A percentile compares a stretch with the other conserved stretches of the same genome.
Evolutionary conservation across 1,140 invertebrate genomes (phyloP).

Genomic region (Sitophilus oryzae): DNA sequence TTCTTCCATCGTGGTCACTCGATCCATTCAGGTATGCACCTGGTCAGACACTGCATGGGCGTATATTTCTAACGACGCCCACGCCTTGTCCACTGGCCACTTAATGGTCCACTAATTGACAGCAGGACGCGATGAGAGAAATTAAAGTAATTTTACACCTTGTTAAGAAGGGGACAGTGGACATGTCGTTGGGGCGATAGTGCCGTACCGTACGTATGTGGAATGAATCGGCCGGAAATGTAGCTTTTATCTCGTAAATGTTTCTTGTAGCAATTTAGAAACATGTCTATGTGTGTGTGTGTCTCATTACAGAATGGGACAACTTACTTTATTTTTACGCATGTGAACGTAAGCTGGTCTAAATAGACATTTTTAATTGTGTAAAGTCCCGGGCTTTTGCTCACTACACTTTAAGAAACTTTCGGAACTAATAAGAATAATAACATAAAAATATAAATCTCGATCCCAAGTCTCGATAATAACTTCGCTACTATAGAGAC

Average conservation of each 20-base stretch:
- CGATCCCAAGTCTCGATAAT: too few species aligned
- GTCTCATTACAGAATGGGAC: too few species aligned
- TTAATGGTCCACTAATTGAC: background rate
- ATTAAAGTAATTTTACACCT: background rate
- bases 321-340: too few species aligned
- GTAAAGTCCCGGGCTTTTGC: too few species aligned
- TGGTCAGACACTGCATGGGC: background rate
- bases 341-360: too few species aligned
- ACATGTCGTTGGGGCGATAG: background rate
- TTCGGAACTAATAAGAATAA: too few species aligned
- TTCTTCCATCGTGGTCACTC: background rate
- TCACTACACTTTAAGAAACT: too few species aligned
- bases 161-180: background rate
- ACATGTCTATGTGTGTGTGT: background rate
- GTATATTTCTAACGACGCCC: background rate
- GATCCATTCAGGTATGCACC: background rate
- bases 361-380: too few species aligned
- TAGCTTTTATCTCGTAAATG: background rate
- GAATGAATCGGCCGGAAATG: too few species aligned
- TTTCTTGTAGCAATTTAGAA: too few species aligned
- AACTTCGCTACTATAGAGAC: too few species aligned
- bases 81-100: background rate
- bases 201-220: background rate
- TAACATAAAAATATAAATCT: too few species aligned
- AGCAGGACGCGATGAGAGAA: background rate